Conservation (phyloP, 2,113 vertebrate genomes). For the Cygnus atratus region DNA sequence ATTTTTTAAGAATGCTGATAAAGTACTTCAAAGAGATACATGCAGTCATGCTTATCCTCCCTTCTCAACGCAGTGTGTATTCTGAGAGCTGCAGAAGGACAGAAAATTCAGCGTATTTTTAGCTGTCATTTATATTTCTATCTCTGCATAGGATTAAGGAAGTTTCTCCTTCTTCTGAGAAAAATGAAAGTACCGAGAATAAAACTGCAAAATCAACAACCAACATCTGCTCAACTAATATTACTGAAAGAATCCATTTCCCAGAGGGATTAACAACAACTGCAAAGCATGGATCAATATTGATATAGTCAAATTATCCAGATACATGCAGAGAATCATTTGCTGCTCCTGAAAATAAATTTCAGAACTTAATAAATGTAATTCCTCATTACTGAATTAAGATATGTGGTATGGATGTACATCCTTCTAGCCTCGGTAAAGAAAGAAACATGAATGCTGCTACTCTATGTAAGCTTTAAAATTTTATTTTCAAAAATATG, state of each 20-base stretch:
- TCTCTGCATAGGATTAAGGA: not conserved
- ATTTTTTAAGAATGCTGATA: constrained; percentile 25
- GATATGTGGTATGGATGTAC: not conserved
- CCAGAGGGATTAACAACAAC: not conserved
- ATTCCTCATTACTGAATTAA: not conserved
- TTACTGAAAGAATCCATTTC: not conserved
- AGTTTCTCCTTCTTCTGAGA: not conserved
- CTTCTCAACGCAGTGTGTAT: not conserved
- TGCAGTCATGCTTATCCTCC: not conserved
- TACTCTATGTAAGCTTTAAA: not conserved
- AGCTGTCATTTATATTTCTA: constrained; percentile 26
- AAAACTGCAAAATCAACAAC: constrained; percentile 1
- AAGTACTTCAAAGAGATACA: constrained; percentile 3
- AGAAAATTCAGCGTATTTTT: not conserved
- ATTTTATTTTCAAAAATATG: not conserved
- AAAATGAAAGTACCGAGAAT: not conserved
- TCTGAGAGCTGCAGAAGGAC: not conserved
- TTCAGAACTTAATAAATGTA: not conserved
- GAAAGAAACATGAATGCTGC: not conserved
- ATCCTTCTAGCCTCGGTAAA: not conserved
- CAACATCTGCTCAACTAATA: not conserved
- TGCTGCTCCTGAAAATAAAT: not conserved
- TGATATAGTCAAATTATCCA: constrained; percentile 2
- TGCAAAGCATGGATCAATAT: not conserved
- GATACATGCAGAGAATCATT: not conserved